Conservation (phyloP, 2,797 vertebrate genomes). For the Thalassophryne amazonica region DNA sequence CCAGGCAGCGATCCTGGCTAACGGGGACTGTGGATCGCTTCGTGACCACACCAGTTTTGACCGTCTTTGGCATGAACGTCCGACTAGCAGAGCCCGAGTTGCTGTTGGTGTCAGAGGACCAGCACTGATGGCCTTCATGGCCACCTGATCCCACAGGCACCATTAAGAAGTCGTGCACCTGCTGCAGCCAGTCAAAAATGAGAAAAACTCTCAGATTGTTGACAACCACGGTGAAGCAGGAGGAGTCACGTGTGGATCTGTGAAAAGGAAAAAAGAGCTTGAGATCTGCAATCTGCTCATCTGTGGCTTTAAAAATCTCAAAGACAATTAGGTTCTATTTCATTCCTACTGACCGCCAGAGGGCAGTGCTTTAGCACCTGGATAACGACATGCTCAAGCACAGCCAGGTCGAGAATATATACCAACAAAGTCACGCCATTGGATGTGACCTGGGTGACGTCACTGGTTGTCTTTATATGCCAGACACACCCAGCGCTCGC, state of each 20-base stretch:
- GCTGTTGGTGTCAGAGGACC: constrained; percentile 56
- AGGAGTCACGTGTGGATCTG: constrained; percentile 92
- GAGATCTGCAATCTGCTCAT: no score
- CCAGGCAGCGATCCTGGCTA: constrained; percentile 84
- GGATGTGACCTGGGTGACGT: no score
- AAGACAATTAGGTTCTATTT: no score
- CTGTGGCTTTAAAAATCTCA: no score
- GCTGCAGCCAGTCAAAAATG: constrained; percentile 94
- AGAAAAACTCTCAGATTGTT: constrained; percentile 96
- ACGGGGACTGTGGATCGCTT: constrained; percentile 90
- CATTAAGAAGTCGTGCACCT: constrained; percentile 87
- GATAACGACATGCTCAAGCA: no score
- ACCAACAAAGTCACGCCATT: no score
- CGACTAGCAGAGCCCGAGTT: constrained; percentile 40
- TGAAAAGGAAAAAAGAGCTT: background rate
- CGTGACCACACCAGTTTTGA: constrained; percentile 93
- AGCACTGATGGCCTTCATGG: constrained; percentile 47
- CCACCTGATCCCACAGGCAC: constrained; percentile 64
- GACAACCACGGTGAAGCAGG: constrained; percentile 93
- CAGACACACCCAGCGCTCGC: no score
- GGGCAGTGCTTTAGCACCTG: no score
- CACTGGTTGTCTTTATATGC: no score
- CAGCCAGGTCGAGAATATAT: no score
- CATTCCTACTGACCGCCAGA: no score
- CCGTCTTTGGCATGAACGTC: constrained; percentile 84